Base-by-base conservation (phyloP, 2,797 vertebrate genomes). In the Gadopsis bispinosus region DNA sequence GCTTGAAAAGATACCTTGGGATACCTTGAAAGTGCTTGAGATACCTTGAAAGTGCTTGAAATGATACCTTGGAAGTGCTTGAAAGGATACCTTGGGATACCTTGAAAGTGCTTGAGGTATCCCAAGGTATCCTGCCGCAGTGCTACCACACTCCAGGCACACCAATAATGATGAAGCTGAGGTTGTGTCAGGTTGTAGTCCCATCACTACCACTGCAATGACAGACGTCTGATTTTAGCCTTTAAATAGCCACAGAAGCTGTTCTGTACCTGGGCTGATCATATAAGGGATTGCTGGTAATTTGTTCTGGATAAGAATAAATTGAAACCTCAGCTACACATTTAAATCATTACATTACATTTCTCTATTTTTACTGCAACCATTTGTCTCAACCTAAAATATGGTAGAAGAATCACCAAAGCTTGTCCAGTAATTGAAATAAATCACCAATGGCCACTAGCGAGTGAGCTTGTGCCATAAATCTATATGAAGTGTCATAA, bases 391-490 rank as follows among this genome's bases (percentile, higher is more conserved):
- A 58, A 26, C 5, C 7, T 50, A 35, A 35, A 61, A 63, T 12
- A 37, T 22, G 5, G 16, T n/a, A 35, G 29, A 69, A 59, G 8
- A 5, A 50, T 26, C 17, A 43, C 7, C 6, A 41, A 20, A 37
- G 14, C 51, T 13, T 26, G 14, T 26, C 26, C 5, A n/a, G 19
- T 39, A 20, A 17, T 29, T 45, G 2, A 39, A 22, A 48, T 62
- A 61, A 5, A 68, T 16, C 14, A 51, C 4, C 11, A 55, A 11
- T 72, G 62, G 2, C 83, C 90, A 89, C 87, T 85, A 88, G 91
- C 83, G 78, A 88, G 92, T 5, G 51, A 51, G 1, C 54, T 78
- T 86, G 69, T 43, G 20, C 12, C 31, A 61, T 43, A 83, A 77
- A 70, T 5, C 5, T 47, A n/a, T 13, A 55, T 12, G 0, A 65